phyloP scores from a whole-genome alignment of 1,140 invertebrate species.

The Hycleus phaleratus region DNA sequence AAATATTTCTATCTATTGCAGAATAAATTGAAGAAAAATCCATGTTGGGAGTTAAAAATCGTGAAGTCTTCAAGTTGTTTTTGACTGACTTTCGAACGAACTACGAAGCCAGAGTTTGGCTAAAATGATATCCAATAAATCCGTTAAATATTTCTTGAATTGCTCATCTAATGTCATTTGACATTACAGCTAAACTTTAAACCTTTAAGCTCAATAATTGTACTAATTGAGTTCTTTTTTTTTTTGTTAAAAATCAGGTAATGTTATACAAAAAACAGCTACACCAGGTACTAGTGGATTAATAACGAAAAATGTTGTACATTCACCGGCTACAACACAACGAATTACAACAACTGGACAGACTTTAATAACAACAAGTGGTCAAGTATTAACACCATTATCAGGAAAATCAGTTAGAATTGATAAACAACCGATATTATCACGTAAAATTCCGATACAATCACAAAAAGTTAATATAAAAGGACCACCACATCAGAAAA shows the following conservation, averaged over 20 bases:
- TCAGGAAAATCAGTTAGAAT: constrained; percentile 39
- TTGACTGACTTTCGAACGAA: too few species aligned
- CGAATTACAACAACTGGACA: constrained; percentile 10
- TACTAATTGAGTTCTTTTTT: too few species aligned
- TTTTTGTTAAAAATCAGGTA: background rate
- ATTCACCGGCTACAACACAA: background rate
- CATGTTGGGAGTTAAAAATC: too few species aligned
- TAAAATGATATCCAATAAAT: too few species aligned
- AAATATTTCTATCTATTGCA: too few species aligned
- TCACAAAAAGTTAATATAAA: constrained; percentile 16
- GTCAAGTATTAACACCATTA: constrained; percentile 45
- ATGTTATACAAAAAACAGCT: constrained; percentile 12
- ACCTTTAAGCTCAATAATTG: too few species aligned
- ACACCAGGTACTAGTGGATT: constrained; percentile 24
- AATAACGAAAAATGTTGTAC: constrained; percentile 14
- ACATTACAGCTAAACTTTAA: too few species aligned
- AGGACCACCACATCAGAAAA: constrained; percentile 26
- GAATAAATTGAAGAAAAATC: too few species aligned
- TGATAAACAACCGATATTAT: constrained; percentile 11
- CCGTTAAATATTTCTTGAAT: too few species aligned
- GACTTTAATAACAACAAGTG: constrained; percentile 35
- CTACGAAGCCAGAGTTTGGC: too few species aligned
- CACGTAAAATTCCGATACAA: constrained; percentile 13
- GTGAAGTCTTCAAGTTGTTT: too few species aligned
- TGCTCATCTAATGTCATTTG: too few species aligned